These are phyloP conservation scores for Rhombomys opimus DNA, from an alignment of 2,113 vertebrate species.

Conservation along the genomic window DNA sequence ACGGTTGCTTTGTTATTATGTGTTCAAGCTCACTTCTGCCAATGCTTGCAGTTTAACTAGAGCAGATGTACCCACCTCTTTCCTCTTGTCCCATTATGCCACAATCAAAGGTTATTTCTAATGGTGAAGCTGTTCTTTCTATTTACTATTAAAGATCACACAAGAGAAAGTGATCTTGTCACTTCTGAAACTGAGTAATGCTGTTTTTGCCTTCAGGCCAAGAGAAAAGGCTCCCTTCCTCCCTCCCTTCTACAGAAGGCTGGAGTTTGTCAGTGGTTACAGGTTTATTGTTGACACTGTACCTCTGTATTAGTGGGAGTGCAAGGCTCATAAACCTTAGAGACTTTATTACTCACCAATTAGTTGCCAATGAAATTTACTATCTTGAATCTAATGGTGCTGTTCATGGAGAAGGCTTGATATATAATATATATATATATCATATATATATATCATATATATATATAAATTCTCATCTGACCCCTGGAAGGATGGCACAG, in stretches of 20 bases:
- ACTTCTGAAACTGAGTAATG: neutral
- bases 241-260: neutral
- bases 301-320: slow-evolving; percentile 56
- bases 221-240: neutral
- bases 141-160: neutral
- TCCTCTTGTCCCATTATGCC: neutral
- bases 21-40: neutral
- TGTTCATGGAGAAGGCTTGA: neutral
- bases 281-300: slow-evolving; percentile 38
- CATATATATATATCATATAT: slow-evolving; percentile 51
- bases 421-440: slow-evolving; percentile 49
- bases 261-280: neutral
- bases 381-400: slow-evolving; percentile 32
- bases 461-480: slow-evolving; percentile 9
- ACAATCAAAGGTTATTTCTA: slow-evolving; percentile 62
- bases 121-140: slow-evolving; percentile 35
- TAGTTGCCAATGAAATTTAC: slow-evolving; percentile 64
- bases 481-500: neutral
- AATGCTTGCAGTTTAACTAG: neutral
- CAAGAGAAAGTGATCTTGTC: slow-evolving; percentile 53
- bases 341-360: slow-evolving; percentile 69
- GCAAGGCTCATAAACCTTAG: slow-evolving; percentile 63
- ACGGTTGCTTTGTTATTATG: neutral
- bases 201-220: slow-evolving; percentile 60
- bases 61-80: neutral